Percentiles rank a stretch among this genome's conserved stretches.
phyloP scores from a whole-genome alignment of 2,113 vertebrate species.

The Ia io region DNA sequence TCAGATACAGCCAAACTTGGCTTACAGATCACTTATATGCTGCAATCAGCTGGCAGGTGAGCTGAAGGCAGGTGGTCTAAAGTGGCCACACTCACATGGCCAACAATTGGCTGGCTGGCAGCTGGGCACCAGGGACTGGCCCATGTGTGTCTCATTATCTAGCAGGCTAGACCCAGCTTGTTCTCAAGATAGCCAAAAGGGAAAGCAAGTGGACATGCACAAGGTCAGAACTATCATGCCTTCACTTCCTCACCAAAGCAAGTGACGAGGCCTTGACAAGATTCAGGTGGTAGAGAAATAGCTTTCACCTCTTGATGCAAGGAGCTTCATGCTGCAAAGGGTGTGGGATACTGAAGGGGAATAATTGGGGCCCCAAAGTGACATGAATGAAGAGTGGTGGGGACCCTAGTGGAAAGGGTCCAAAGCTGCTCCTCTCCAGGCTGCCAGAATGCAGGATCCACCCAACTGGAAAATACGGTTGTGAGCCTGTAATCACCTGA shows the following conservation, averaged over 20 bases:
- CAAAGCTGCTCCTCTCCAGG: not conserved
- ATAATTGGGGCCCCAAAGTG: not conserved
- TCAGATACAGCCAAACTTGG: not conserved
- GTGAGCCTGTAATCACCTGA: not conserved
- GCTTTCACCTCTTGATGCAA: not conserved
- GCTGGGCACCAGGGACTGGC: too few relatives aligned
- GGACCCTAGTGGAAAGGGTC: rapidly evolving
- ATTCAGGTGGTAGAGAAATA: not conserved
- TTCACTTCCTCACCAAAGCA: not conserved
- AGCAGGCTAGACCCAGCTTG: not conserved
- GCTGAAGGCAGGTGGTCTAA: not conserved
- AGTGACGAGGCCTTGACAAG: not conserved
- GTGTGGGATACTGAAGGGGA: not conserved
- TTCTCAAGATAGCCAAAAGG: not conserved
- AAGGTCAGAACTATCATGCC: not conserved
- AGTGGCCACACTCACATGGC: not conserved
- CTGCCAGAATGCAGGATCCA: not conserved
- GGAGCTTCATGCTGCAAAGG: too few relatives aligned
- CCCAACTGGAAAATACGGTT: not conserved
- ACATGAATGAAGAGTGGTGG: not conserved
- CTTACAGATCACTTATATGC: not conserved
- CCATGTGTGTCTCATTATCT: not conserved
- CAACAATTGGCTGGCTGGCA: not conserved
- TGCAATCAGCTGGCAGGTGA: too few relatives aligned
- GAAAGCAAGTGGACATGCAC: not conserved